These are phyloP conservation scores for Stenurella melanura DNA, from an alignment of 2,888 invertebrate species.

Conservation along the genomic window DNA sequence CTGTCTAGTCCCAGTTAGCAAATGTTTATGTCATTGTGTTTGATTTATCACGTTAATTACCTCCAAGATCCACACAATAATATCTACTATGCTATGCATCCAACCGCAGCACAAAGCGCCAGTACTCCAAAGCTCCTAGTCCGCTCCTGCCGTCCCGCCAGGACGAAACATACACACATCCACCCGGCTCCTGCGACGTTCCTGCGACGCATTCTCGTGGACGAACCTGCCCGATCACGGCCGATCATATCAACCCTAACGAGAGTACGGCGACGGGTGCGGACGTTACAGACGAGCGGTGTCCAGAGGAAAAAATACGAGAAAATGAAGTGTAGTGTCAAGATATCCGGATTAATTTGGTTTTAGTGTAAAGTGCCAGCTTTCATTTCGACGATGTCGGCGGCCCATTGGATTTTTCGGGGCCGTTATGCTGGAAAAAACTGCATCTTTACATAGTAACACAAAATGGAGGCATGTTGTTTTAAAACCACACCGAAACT, in stretches of 20 bases:
- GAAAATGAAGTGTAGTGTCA: constrained; percentile 38
- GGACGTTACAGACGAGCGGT: constrained; percentile 45
- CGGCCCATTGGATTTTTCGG: constrained; percentile 48
- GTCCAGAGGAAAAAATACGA: constrained; percentile 35
- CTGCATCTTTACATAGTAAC: constrained; percentile 59
- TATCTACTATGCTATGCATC: no score
- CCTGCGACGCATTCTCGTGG: constrained; percentile 49
- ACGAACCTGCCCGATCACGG: constrained; percentile 39
- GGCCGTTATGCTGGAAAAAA: constrained; percentile 55
- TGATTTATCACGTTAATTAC: no score
- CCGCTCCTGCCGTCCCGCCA: constrained; percentile 24
- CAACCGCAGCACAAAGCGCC: no score
- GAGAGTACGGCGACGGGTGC: constrained; percentile 47
- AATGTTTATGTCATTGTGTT: no score
- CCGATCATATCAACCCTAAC: constrained; percentile 43
- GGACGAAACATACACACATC: constrained; percentile 16
- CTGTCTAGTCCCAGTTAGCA: no score
- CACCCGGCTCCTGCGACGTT: constrained; percentile 41
- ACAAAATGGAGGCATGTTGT: constrained; percentile 67
- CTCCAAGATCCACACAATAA: no score
- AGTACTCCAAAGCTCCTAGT: background rate
- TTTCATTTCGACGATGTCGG: constrained; percentile 49
- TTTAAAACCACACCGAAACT: constrained; percentile 71
- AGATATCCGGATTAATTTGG: constrained; percentile 10
- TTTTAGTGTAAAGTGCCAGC: constrained; percentile 31